Base-by-base conservation (phyloP, 37 sponge, comb jelly and placozoan species). In the Halichondria panicea region DNA sequence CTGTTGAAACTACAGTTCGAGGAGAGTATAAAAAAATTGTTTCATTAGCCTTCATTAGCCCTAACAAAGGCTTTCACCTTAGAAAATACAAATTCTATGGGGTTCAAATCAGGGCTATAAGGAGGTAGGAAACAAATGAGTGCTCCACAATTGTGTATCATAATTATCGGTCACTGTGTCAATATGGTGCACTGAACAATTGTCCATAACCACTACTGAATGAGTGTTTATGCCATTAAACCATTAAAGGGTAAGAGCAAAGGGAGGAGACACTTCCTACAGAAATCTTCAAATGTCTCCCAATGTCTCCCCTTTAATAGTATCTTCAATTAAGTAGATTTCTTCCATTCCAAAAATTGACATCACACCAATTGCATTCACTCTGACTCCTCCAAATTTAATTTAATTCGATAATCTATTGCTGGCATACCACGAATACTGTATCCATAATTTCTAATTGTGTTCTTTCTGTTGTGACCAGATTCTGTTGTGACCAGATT, bases 41-140 rank as follows among this genome's bases (percentile, higher is more conserved):
- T 13, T 65, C 42, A 34, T 65, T 65, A n/a, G 24, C 66, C 22
- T 13, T 65, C 42, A 34, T 65, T 65, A n/a, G 24, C 66, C 22
- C 40, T 48, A 12, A 48, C 37, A 53, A 54, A 71, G n/a, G 54
- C 13, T 15, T 71, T 71, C 35, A 48, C 72, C 55, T 71, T 46
- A 15, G 54, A 48, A 71, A 71, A 71, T n/a, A 58, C 58, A 18
- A 37, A 35, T 58, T 74, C 59, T 39, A 74, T 74, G 11, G 74
- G 74, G 35, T 74, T 74, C 28, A 74, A 58, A 43, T 74, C 60
- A 9, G 74, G 74, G 43, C 74, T 74, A 43, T 74, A 74, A 36
- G 60, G 60, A 18, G 74, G 55, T 2, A 70, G 71, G 34, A 52
- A 70, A 13, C 71, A 33, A n/a, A 70, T 21, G 11, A 70, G 54